Percentiles rank a stretch among this genome's conserved stretches.
phyloP scores from a whole-genome alignment of 1,140 invertebrate genomes.

The Antheraea mylitta region DNA sequence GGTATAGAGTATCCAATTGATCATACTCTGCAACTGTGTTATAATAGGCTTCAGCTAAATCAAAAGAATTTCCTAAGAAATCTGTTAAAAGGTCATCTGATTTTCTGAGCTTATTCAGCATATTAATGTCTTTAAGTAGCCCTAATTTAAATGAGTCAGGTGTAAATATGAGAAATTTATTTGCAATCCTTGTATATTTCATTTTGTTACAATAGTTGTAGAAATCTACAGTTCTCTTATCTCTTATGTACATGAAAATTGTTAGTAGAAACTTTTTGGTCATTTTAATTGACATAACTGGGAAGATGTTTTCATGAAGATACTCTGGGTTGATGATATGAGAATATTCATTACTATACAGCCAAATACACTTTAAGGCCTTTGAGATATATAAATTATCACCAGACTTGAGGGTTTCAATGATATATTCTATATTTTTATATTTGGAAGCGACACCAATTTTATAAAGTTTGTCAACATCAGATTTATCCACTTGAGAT shows the following conservation, averaged over 20 bases:
- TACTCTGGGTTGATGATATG: too few species aligned
- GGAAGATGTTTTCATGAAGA: too few species aligned
- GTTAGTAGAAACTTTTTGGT: conserved; percentile 28
- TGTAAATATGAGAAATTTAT: conserved; percentile 33
- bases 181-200: conserved; percentile 22
- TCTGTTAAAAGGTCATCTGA: conserved; percentile 9
- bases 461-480: conserved; percentile 20
- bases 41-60: conserved; percentile 23
- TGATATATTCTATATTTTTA: too few species aligned
- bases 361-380: conserved; percentile 18
- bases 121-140: conserved; percentile 6
- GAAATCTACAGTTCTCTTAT: conserved; percentile 26
- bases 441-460: too few species aligned
- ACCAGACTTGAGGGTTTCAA: too few species aligned
- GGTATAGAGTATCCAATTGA: background rate
- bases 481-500: conserved; percentile 21
- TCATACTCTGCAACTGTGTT: background rate
- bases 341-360: conserved; percentile 27
- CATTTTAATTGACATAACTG: conserved; percentile 35
- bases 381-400: conserved; percentile 26
- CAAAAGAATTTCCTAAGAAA: conserved; percentile 33
- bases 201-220: conserved; percentile 29
- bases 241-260: conserved; percentile 31
- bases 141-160: conserved; percentile 28
- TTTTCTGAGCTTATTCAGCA: background rate